Percentiles rank a stretch among this genome's conserved stretches.
phyloP scores from a whole-genome alignment of 1,140 invertebrate species.

The Drosophila azteca region DNA sequence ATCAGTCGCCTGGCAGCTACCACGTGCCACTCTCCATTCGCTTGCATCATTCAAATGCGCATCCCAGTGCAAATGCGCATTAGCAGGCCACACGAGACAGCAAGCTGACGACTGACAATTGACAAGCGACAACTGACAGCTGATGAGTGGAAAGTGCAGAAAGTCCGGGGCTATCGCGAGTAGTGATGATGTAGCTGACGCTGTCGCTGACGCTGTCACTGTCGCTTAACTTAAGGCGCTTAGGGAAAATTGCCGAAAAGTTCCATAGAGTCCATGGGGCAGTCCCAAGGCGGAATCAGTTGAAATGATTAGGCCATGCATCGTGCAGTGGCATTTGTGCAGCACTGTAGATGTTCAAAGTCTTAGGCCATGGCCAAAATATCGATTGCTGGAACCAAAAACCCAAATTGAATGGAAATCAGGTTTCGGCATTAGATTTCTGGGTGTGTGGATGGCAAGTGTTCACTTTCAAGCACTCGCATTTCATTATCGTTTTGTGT shows the following conservation, averaged over 20 bases:
- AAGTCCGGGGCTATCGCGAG: not conserved
- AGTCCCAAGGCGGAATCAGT: too few species aligned
- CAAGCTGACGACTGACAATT: conserved; percentile 72
- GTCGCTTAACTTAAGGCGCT: conserved; percentile 28
- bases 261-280: too few species aligned
- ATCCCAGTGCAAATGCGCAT: conserved; percentile 61
- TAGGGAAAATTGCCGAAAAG: conserved; percentile 15
- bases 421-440: conserved; percentile 3
- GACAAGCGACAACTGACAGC: conserved; percentile 47
- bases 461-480: not conserved
- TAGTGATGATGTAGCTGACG: too few species aligned
- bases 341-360: not conserved
- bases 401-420: conserved; percentile 1
- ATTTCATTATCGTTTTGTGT: conserved; percentile 36
- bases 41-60: conserved; percentile 68
- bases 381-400: too few species aligned
- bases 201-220: too few species aligned
- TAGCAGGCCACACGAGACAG: conserved; percentile 69
- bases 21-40: conserved; percentile 6
- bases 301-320: too few species aligned
- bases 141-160: conserved; percentile 16
- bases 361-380: not conserved
- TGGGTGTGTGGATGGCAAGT: not conserved
- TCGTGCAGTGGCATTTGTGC: not conserved
- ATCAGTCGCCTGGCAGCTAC: conserved; percentile 24